Evolutionary conservation across 2,113 vertebrate species (phyloP).

Genomic region (Verasper variegatus): DNA sequence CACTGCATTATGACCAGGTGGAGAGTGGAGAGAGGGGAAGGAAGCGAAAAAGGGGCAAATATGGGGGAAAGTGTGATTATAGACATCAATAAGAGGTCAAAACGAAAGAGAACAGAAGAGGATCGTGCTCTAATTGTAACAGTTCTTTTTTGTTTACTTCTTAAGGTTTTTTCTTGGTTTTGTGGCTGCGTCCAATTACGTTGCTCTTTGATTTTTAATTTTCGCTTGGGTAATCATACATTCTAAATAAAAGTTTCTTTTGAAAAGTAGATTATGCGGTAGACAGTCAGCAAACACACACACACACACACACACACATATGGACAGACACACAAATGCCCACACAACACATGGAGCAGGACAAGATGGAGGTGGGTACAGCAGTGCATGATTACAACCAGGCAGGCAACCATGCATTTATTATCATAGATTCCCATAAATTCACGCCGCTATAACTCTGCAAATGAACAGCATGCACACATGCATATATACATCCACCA

Average conservation of each 20-base stretch:
- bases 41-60: conserved; percentile 22
- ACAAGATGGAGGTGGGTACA: conserved; percentile 25
- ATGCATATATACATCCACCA: conserved; percentile 8
- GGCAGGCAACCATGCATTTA: conserved; percentile 46
- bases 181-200: not conserved
- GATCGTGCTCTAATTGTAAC: conserved; percentile 2
- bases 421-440: conserved; percentile 65
- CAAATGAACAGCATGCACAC: conserved; percentile 54
- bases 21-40: conserved; percentile 17
- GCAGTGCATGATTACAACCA: conserved; percentile 36
- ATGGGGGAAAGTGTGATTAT: conserved; percentile 44
- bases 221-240: not conserved
- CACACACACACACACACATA: not conserved
- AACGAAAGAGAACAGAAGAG: conserved; percentile 10
- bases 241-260: not conserved
- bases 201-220: conserved; percentile 10
- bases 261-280: not conserved
- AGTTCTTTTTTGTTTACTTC: not conserved
- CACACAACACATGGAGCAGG: not conserved
- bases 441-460: conserved; percentile 49
- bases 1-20: conserved; percentile 57
- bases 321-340: too few relatives aligned
- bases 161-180: not conserved
- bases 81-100: conserved; percentile 31
- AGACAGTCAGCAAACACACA: not conserved